Percentiles rank a stretch among this genome's conserved stretches.
Conservation (phyloP, 2,113 vertebrate genomes). For the Cromileptes altivelis region DNA sequence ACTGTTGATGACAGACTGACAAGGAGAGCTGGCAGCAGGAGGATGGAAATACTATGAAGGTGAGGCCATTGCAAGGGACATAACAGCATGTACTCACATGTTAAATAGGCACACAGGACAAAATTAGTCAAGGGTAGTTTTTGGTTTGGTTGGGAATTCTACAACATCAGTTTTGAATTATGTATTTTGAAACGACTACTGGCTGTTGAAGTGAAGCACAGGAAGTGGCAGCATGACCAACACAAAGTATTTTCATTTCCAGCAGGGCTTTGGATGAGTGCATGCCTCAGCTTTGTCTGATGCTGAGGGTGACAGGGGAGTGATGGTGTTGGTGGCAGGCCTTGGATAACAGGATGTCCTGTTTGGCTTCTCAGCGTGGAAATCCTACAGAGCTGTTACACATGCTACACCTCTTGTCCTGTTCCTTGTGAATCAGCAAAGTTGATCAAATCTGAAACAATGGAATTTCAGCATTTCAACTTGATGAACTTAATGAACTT, state of each 20-base stretch:
- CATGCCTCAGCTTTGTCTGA: slow-evolving; percentile 35
- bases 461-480: neutral
- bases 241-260: slow-evolving; percentile 22
- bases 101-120: slow-evolving; percentile 6
- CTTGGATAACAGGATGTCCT: slow-evolving; percentile 87
- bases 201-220: neutral
- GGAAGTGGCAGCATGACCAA: slow-evolving; percentile 42
- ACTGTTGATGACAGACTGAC: slow-evolving; percentile 55
- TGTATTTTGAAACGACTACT: slow-evolving; percentile 29
- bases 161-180: slow-evolving; percentile 23
- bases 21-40: slow-evolving; percentile 43
- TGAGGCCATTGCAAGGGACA: slow-evolving; percentile 38
- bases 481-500: neutral
- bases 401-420: neutral
- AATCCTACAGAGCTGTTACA: slow-evolving; percentile 64
- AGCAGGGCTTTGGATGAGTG: neutral
- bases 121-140: slow-evolving; percentile 40
- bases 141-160: slow-evolving; percentile 8
- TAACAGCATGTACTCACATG: neutral
- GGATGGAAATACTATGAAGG: slow-evolving; percentile 16
- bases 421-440: slow-evolving; percentile 28
- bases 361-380: slow-evolving; percentile 83
- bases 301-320: slow-evolving; percentile 60
- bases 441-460: neutral
- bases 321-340: slow-evolving; percentile 57